Percentiles rank a stretch among this genome's conserved stretches.
phyloP scores from a whole-genome alignment of 2,113 vertebrate genomes.

The Lynx canadensis region DNA sequence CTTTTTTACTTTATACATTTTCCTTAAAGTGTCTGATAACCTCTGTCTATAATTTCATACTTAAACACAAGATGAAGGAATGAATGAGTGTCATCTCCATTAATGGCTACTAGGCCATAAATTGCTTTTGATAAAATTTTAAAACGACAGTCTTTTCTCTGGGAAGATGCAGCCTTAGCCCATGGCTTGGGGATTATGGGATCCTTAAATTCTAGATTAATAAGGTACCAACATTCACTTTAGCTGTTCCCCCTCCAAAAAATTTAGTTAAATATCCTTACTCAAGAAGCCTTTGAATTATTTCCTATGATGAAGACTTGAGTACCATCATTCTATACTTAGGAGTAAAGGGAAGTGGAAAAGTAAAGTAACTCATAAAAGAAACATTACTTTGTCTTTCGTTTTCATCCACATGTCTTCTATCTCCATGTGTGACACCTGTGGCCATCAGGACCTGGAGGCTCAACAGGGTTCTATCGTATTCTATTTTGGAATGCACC shows the following conservation, averaged over 20 bases:
- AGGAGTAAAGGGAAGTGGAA: neutral
- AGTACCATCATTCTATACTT: neutral
- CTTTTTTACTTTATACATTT: neutral
- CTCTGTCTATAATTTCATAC: neutral
- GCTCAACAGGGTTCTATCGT: neutral
- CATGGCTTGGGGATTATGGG: neutral
- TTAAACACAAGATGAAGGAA: neutral
- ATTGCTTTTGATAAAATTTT: neutral
- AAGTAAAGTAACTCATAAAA: neutral
- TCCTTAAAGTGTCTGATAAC: neutral
- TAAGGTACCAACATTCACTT: neutral
- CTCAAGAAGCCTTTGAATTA: neutral
- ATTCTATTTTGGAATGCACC: neutral
- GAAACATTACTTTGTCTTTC: neutral
- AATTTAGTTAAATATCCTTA: neutral
- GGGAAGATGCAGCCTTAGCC: no score
- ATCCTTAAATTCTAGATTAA: neutral
- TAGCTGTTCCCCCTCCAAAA: neutral
- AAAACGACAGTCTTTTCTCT: neutral
- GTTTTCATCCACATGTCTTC: neutral
- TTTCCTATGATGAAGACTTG: neutral
- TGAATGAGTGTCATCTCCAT: neutral
- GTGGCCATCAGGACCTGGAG: neutral
- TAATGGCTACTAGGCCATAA: neutral
- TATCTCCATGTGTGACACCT: neutral